Base-by-base conservation (phyloP, 2,797 vertebrate species). In the Syndactyla subalaris region DNA sequence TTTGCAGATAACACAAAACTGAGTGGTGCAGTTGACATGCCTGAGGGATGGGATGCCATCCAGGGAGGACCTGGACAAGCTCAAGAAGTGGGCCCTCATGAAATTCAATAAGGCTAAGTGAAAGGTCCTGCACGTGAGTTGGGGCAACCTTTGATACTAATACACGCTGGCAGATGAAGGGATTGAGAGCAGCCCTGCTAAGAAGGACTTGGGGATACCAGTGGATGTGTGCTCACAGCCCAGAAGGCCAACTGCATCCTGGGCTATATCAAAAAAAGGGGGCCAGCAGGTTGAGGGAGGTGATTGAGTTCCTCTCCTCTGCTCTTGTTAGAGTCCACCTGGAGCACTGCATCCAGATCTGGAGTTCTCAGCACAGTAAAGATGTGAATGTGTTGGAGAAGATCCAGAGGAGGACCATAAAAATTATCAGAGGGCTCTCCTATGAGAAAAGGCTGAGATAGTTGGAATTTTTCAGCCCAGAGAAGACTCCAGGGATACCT, bases 311-410 rank as follows among this genome's bases (percentile, higher is more conserved):
- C 16, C 26, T 57, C n/a, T 54, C 12, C 67, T 36, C 70, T 30
- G 20, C 52, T 61, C 52, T 51, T 14, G 9, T 49, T 46, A 30
- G 6, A 81, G 21, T 19, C 48, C 23, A 41, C 1, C 43, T 82
- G 54, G 10, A 57, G 20, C 26, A 38, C 23, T 52, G 30, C 13
- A 7, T 52, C 7, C 82, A 77, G 59, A 9, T 67, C 24, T 52
- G 17, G 19, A 57, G 22, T 14, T 54, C 32, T 43, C 43, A 71
- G 26, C 29, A 74, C 32, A 57, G 10, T 20, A n/a, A 70, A 17
- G 32, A 65, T 4, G 24, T 29, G 27, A 13, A 76, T 8, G 7
- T 54, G 12, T 7, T 72, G 26, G 6, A 67, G 10, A 0, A 0
- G 27, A 13, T 62, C 48, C 63, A 83, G 54, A 79, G 54, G 22